Conservation (phyloP, 2,888 invertebrate genomes). For the Timandra comae region DNA sequence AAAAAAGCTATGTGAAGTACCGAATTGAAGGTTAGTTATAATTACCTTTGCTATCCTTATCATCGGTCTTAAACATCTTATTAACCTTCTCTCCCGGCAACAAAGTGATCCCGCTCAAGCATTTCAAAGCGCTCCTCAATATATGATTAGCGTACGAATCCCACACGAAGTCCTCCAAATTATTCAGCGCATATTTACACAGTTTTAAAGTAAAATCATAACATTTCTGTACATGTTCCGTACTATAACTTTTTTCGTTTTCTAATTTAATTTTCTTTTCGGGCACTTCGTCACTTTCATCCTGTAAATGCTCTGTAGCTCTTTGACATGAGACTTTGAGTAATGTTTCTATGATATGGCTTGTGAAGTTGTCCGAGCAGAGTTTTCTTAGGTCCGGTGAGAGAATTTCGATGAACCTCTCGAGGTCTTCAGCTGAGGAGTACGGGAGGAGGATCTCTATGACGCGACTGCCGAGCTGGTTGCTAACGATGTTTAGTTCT, state of each 20-base stretch:
- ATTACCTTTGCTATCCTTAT: slow-evolving; percentile 38
- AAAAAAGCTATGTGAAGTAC: too few relatives aligned
- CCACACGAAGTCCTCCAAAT: slow-evolving; percentile 89
- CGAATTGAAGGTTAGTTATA: too few relatives aligned
- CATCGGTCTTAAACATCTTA: slow-evolving; percentile 45
- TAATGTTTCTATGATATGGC: slow-evolving; percentile 86
- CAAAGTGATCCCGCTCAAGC: slow-evolving; percentile 80
- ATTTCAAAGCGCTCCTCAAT: slow-evolving; percentile 82
- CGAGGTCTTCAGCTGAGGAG: slow-evolving; percentile 78
- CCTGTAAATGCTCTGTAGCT: slow-evolving; percentile 58
- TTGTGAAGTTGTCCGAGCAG: slow-evolving; percentile 85
- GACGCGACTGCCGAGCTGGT: slow-evolving; percentile 87
- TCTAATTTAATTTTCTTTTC: slow-evolving; percentile 45
- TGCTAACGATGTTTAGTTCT: slow-evolving; percentile 84
- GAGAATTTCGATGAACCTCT: slow-evolving; percentile 79
- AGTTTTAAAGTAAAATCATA: slow-evolving; percentile 81
- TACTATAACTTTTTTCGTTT: slow-evolving; percentile 45
- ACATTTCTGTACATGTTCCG: slow-evolving; percentile 74
- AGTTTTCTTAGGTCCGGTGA: slow-evolving; percentile 81
- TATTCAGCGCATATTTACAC: slow-evolving; percentile 86
- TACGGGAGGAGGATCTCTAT: slow-evolving; percentile 85
- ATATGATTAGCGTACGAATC: slow-evolving; percentile 87
- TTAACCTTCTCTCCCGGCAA: slow-evolving; percentile 57
- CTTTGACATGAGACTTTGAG: slow-evolving; percentile 73
- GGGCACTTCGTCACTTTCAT: slow-evolving; percentile 30